phyloP scores from a whole-genome alignment of 2,888 invertebrate genomes.

The Aleiodes leptofemur region DNA sequence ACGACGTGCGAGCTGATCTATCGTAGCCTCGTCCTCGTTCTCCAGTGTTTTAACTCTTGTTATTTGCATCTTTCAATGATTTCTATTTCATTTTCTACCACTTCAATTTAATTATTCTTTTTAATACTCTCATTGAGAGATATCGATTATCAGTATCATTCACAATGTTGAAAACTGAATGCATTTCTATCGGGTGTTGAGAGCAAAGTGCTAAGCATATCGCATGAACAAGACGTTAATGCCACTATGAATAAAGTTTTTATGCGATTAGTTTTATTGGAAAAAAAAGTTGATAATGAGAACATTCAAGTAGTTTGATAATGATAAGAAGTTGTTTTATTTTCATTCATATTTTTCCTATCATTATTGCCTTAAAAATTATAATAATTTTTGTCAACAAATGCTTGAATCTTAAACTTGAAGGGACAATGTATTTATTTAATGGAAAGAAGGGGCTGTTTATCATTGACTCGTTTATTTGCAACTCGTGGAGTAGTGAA shows the following conservation, averaged over 20 bases:
- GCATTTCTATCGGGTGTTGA: conserved; percentile 9
- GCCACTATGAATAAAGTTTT: conserved; percentile 2
- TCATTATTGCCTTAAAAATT: not conserved
- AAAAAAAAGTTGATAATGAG: not conserved
- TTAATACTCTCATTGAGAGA: not conserved
- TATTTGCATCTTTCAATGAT: conserved; percentile 15
- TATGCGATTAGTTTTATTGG: conserved; percentile 4
- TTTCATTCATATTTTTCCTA: too few relatives aligned
- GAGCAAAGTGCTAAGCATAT: conserved; percentile 1
- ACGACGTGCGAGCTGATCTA: conserved; percentile 13
- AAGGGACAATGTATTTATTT: conserved; percentile 13
- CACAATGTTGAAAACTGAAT: conserved; percentile 10
- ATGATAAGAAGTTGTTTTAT: not conserved
- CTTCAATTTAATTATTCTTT: not conserved
- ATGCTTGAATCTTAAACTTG: not conserved
- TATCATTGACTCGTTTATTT: conserved; percentile 50
- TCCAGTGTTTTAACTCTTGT: conserved; percentile 25
- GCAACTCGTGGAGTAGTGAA: conserved; percentile 51
- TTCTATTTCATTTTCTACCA: not conserved
- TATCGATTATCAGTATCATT: conserved; percentile 23
- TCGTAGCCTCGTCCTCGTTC: conserved; percentile 35
- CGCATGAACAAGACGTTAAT: conserved; percentile 18
- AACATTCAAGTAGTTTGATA: conserved; percentile 7
- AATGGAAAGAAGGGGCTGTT: conserved; percentile 41
- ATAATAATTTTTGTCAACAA: not conserved